These are phyloP conservation scores for Cossypha polioptera DNA, from an alignment of 2,797 vertebrate species.

Conservation along the genomic window DNA sequence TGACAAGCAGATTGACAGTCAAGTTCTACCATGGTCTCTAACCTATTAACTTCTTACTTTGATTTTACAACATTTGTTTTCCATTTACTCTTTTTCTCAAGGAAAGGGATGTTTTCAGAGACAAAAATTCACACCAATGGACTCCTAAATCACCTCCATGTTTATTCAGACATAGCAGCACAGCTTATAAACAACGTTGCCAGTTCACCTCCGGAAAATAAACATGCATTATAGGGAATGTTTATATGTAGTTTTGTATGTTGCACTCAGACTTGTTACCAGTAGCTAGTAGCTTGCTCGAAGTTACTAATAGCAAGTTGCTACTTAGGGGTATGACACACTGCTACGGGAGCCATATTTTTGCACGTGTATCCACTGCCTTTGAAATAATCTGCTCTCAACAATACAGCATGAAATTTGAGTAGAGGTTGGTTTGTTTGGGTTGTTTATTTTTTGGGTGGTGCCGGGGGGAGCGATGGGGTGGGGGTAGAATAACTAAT, in stretches of 20 bases:
- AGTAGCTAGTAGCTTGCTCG: neutral
- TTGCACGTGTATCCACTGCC: neutral
- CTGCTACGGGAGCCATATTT: neutral
- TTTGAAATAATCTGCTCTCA: neutral
- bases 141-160: neutral
- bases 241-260: neutral
- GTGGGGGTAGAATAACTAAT: rapidly evolving
- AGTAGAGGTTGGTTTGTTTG: neutral
- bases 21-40: neutral
- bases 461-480: rapidly evolving
- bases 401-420: neutral
- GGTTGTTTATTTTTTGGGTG: neutral
- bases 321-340: neutral
- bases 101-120: neutral
- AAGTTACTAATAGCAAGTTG: neutral
- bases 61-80: neutral
- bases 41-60: neutral
- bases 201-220: neutral
- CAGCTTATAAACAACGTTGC: neutral
- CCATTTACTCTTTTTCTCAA: neutral
- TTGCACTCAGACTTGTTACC: neutral
- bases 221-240: neutral
- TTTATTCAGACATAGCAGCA: neutral
- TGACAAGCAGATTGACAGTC: neutral
- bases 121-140: neutral